Evolutionary conservation across 2,113 vertebrate species (phyloP).

Genomic region (Alosa alosa): DNA sequence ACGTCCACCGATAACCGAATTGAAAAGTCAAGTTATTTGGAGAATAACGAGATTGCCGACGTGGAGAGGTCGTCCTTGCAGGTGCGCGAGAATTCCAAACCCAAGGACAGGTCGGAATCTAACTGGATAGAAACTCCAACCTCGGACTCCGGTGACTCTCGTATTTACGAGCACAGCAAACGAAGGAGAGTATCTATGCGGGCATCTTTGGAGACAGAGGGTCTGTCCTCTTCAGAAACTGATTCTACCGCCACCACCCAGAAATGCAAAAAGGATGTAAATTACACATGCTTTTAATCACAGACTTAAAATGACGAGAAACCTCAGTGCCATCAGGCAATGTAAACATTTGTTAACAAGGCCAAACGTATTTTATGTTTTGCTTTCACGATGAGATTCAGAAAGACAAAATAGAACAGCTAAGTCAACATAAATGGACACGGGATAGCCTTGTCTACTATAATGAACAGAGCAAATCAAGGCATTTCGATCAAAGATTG

Average conservation of each 20-base stretch:
- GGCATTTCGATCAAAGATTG: neutral
- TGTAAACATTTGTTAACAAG: neutral
- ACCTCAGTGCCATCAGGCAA: too few relatives aligned
- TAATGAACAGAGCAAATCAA: too few relatives aligned
- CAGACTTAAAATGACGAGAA: constrained; percentile 68
- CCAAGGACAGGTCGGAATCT: constrained; percentile 79
- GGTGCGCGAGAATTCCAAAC: constrained; percentile 77
- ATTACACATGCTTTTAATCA: constrained; percentile 82
- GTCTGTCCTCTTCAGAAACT: constrained; percentile 79
- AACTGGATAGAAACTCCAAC: constrained; percentile 83
- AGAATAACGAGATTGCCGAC: constrained; percentile 72
- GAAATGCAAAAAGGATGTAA: constrained; percentile 82
- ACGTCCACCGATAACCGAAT: constrained; percentile 65
- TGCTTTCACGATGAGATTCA: neutral
- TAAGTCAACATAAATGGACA: too few relatives aligned
- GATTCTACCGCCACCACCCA: constrained; percentile 73
- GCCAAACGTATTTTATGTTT: neutral
- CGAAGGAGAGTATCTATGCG: constrained; percentile 76
- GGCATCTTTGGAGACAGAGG: constrained; percentile 75
- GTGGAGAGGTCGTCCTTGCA: constrained; percentile 74
- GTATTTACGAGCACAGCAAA: constrained; percentile 83
- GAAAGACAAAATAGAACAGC: neutral
- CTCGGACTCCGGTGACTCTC: constrained; percentile 79
- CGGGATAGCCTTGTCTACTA: too few relatives aligned
- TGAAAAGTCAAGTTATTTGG: constrained; percentile 66